Base-by-base conservation (phyloP, 2,113 vertebrate species). In the Rhinopomastus cyanomelas region DNA sequence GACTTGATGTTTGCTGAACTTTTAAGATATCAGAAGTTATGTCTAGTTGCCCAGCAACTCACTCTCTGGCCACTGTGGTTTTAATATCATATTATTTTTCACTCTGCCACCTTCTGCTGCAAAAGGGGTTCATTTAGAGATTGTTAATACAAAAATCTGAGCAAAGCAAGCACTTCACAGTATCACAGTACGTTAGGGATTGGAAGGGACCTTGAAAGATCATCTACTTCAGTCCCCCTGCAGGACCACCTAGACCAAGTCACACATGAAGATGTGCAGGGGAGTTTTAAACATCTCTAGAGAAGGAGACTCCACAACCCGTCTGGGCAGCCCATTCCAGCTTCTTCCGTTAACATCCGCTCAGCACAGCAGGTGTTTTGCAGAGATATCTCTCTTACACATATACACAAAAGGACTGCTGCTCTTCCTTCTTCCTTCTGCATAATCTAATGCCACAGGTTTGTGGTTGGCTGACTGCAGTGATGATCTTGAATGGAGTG, bases 1-100 rank as follows among this genome's bases (percentile, higher is more conserved):
- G 87, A 36, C 74, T 89, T 85, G 84, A 85, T 11, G 89, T 89
- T 90, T 90, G 88, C 55, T 90, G 89, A 91, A 96, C 88, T 96
- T 96, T 37, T 69, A 88, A 89, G 88, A 91, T 94, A 79, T 92
- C 93, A 94, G 90, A 87, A 95, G 55, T 75, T 95, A 72, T 12
- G 22, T 93, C 64, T 89, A 59, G 87, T 94, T 96, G 94, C 91
- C 79, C 91, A 93, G 92, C 92, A 94, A 95, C 95, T 93, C 62
- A 21, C 1, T 93, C 42, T 93, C 89, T 85, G 94, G 75, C 81
- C 75, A 66, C 62, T 66, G 36, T 79, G 62, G 76, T 96, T 90
- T 90, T 92, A 94, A 78, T 93, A 84, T 52, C 48, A 18, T 66
- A 72, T 75, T 93, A 90, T 90, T 93, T 82, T 92, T 85, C 71